Evolutionary conservation across 2,797 vertebrate species (phyloP), one percentile per base, ranked within the genome.

Genomic region (Carapus acus): DNA sequence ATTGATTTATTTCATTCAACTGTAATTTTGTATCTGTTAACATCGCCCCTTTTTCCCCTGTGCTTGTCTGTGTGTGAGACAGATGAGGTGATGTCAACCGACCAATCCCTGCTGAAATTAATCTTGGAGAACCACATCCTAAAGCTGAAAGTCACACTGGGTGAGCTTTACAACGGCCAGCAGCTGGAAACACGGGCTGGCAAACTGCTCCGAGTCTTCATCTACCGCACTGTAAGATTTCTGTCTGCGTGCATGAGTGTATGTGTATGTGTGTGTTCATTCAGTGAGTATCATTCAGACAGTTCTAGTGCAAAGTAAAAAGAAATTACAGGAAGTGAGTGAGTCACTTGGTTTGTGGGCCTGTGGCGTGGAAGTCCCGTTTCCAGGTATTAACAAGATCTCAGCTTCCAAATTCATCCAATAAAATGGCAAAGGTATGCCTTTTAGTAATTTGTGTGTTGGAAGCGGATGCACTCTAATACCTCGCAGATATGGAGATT

Each of bases 101-200:
- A 97, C 56, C 85, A 91, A 57, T 87, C 75, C 2, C 34, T 87
- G 44, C 88, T 98, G 49, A 96, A 64, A 77, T 42, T 71, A 2
- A 89, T 97, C 71, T 63, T 99, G 58, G 84, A 97, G 81, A 99
- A 97, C 76, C 96, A 99, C 73, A 91, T 99, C 65, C 62, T 99
- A 81, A 97, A 93, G 79, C 66, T 88, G 17, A 98, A 94, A 76
- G 36, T 97, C 40, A 90, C 90, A 1, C 87, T 97, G 52, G 89
- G 78, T n/a, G 90, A 93, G 15, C 89, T 99, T 54, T 98, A 97
- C 86, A 93, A 91, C 4, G 96, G 95, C 56, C 96, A 99, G 73
- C 69, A 76, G 41, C 84, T 99, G 43, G 93, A 98, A 79, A 97
- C 94, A 3, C 58, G 95, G 7, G 87, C 91, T 71, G 96, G 96